Evolutionary conservation across 2,888 invertebrate species (phyloP).

Genomic region (Stenoptilia bipunctidactyla): DNA sequence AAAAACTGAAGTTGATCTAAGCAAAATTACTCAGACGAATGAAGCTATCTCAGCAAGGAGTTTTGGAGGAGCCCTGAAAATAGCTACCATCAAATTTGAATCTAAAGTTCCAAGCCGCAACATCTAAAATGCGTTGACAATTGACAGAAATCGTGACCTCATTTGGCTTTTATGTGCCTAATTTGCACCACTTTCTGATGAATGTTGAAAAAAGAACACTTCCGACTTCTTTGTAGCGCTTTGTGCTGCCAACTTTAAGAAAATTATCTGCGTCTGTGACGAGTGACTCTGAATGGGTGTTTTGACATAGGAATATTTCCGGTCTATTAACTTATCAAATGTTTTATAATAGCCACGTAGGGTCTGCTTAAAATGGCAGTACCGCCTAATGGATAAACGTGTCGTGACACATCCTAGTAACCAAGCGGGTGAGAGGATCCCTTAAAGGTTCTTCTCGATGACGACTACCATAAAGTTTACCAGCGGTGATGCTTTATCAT

Average conservation of each 20-base stretch:
- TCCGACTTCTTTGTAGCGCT: constrained; percentile 35
- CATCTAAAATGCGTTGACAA: constrained; percentile 24
- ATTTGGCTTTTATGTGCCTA: constrained; percentile 54
- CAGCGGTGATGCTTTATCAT: too few relatives aligned
- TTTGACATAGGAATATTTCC: too few relatives aligned
- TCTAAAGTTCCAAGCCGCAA: constrained; percentile 18
- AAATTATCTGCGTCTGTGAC: constrained; percentile 23
- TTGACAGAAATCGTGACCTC: constrained; percentile 46
- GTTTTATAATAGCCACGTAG: too few relatives aligned
- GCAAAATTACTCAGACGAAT: background rate
- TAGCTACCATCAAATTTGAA: constrained; percentile 22
- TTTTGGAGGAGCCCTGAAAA: constrained; percentile 11
- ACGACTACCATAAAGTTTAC: too few relatives aligned
- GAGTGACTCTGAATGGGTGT: background rate
- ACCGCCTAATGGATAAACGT: too few relatives aligned
- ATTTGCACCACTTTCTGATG: constrained; percentile 46
- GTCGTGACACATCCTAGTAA: too few relatives aligned
- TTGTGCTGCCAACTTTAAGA: constrained; percentile 34
- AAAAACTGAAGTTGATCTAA: background rate
- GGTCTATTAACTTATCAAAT: too few relatives aligned
- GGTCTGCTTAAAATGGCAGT: too few relatives aligned
- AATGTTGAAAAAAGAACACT: constrained; percentile 35
- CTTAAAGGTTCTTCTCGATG: too few relatives aligned
- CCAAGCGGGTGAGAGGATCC: too few relatives aligned
- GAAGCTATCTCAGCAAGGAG: background rate